A percentile compares a stretch with the other conserved stretches of the same genome.
These are phyloP conservation scores for Dicaeum eximium DNA, from an alignment of 2,113 vertebrate genomes.

Conservation along the genomic window DNA sequence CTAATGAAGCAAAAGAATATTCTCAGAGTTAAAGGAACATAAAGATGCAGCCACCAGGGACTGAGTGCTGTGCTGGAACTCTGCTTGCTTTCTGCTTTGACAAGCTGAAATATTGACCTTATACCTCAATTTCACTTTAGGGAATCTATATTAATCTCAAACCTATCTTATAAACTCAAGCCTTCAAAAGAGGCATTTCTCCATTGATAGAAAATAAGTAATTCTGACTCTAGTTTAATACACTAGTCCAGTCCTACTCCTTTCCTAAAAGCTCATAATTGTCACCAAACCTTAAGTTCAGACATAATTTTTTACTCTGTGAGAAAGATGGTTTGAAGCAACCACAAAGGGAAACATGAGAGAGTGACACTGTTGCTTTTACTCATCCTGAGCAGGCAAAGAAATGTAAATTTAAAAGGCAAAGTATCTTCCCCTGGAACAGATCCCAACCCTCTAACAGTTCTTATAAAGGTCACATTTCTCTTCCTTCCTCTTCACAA, in stretches of 20 bases:
- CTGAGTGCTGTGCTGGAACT: neutral
- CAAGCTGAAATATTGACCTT: neutral
- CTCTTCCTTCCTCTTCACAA: neutral
- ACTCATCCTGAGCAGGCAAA: neutral
- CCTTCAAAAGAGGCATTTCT: neutral
- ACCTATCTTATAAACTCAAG: neutral
- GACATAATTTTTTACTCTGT: neutral
- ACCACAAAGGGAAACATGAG: neutral
- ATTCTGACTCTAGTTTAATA: neutral
- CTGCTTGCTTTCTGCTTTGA: neutral
- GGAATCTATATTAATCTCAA: neutral
- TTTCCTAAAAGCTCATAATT: neutral
- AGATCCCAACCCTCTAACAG: neutral
- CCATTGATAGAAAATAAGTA: neutral
- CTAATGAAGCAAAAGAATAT: neutral
- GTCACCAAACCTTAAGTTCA: neutral
- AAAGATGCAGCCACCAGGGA: neutral
- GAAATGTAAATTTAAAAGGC: neutral
- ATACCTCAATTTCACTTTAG: neutral
- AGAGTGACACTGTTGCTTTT: neutral
- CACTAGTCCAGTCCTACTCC: neutral
- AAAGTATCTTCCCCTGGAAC: neutral
- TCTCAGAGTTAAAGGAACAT: neutral
- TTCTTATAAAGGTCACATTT: neutral
- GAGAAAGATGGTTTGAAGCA: neutral